Percentiles rank a stretch among this genome's conserved stretches.
These are phyloP conservation scores for Eidolon dupreanum DNA, from an alignment of 2,797 vertebrate genomes.

Conservation along the genomic window DNA sequence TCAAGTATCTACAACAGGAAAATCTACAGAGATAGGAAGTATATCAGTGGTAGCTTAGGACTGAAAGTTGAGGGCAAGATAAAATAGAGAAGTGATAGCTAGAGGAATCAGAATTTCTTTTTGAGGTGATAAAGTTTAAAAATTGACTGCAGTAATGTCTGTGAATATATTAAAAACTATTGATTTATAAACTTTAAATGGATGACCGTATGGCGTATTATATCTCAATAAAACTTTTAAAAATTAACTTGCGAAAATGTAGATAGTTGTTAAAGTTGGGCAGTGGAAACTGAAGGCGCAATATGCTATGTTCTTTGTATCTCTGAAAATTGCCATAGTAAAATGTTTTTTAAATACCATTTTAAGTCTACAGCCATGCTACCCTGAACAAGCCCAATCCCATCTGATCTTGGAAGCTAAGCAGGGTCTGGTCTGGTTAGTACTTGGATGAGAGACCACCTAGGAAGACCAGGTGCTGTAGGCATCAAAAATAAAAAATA, in stretches of 20 bases:
- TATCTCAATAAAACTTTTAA: neutral
- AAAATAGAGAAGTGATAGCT: neutral
- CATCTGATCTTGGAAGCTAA: no score
- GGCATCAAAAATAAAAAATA: no score
- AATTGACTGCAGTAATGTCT: neutral
- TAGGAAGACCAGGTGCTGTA: no score
- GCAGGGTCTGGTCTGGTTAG: no score
- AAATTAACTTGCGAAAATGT: neutral
- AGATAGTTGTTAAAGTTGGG: neutral
- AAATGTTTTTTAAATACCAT: neutral
- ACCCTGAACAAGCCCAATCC: no score
- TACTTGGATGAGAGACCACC: no score
- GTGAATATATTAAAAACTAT: neutral
- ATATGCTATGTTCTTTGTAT: neutral
- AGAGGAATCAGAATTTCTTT: constrained; percentile 9
- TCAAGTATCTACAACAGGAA: neutral
- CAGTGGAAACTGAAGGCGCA: neutral
- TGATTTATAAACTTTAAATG: neutral
- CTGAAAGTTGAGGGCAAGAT: neutral
- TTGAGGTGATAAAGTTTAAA: neutral
- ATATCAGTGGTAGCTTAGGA: neutral
- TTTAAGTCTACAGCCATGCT: neutral
- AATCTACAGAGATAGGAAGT: neutral
- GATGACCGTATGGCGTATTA: neutral
- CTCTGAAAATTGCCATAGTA: neutral